Conservation (phyloP, 2,888 invertebrate species). For the Drosophila infuscata region DNA sequence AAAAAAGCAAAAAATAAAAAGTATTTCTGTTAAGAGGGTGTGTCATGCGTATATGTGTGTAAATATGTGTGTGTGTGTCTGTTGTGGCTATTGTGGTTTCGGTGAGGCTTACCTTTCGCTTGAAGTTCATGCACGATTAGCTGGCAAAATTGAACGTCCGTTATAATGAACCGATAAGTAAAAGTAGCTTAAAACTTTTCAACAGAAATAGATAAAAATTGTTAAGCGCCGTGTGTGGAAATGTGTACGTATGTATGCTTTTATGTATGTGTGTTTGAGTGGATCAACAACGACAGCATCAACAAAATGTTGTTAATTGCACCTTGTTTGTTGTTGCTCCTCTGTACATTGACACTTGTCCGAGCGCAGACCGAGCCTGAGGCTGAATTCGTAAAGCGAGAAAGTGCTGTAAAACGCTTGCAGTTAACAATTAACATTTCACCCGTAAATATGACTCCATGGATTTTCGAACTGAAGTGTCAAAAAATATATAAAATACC, state of each 20-base stretch:
- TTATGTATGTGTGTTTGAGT: neutral
- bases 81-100: slow-evolving; percentile 21
- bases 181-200: slow-evolving; percentile 77
- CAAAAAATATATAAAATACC: slow-evolving; percentile 31
- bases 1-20: slow-evolving; percentile 37
- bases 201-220: slow-evolving; percentile 44
- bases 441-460: slow-evolving; percentile 61
- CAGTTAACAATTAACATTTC: slow-evolving; percentile 72
- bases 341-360: slow-evolving; percentile 70
- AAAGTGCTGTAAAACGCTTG: slow-evolving; percentile 62
- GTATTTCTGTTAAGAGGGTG: slow-evolving; percentile 45
- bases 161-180: slow-evolving; percentile 80
- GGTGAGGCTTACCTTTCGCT: slow-evolving; percentile 63
- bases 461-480: slow-evolving; percentile 56
- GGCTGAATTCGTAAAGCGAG: slow-evolving; percentile 48
- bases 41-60: slow-evolving; percentile 29
- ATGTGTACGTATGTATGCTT: neutral
- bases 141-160: slow-evolving; percentile 67
- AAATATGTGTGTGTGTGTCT: slow-evolving; percentile 1
- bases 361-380: slow-evolving; percentile 24
- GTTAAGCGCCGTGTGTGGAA: slow-evolving; percentile 33
- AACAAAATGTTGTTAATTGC: slow-evolving; percentile 69
- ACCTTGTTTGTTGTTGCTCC: slow-evolving; percentile 47
- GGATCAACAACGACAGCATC: slow-evolving; percentile 12
- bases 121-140: slow-evolving; percentile 76